Evolutionary conservation across 2,113 vertebrate species (phyloP).

Genomic region (Rhinolophus sinicus): DNA sequence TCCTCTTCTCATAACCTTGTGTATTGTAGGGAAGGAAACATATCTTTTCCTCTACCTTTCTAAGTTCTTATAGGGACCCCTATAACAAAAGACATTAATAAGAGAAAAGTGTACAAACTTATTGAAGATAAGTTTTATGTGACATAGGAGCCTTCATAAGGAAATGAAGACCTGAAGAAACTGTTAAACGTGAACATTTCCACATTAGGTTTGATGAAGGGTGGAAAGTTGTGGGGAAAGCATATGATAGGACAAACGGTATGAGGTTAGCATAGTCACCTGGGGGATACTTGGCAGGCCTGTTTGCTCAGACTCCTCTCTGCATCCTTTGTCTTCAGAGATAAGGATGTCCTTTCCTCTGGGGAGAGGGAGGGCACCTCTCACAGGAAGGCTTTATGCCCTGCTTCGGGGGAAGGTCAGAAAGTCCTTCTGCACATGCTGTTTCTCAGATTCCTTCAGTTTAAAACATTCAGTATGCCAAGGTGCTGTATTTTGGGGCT

Average conservation of each 20-base stretch:
- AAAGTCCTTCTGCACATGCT: background rate
- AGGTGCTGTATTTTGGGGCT: background rate
- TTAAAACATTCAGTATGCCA: background rate
- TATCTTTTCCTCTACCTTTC: background rate
- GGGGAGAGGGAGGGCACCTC: background rate
- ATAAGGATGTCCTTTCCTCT: background rate
- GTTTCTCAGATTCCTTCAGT: background rate
- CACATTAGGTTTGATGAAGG: background rate
- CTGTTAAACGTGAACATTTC: background rate
- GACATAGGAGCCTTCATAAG: background rate
- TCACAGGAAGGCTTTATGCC: background rate
- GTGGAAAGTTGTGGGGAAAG: background rate
- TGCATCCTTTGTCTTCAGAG: background rate
- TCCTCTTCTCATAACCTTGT: background rate
- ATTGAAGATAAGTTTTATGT: background rate
- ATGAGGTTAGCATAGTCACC: background rate
- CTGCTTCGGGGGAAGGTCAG: background rate
- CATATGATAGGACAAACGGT: background rate
- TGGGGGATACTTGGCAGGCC: background rate
- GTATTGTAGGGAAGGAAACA: background rate
- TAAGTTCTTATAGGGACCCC: background rate
- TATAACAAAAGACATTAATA: background rate
- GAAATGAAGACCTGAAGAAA: background rate
- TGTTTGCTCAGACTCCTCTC: background rate
- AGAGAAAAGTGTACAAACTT: background rate